Conservation (phyloP, 2,888 invertebrate species). For the Oxycera nigricornis region DNA sequence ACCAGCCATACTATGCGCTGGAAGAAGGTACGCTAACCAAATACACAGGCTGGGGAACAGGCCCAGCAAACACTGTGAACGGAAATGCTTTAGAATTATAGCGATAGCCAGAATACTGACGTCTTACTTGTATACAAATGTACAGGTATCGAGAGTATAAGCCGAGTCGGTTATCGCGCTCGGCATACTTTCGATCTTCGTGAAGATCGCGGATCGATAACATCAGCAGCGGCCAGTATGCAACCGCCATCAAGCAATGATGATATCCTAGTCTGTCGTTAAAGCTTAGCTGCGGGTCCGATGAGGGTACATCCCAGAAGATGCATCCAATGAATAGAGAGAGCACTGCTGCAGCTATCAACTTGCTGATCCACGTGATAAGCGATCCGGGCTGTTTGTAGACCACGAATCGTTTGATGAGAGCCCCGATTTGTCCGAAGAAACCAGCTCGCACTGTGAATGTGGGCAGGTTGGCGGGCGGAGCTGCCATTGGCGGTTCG, state of each 20-base stretch:
- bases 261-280: conserved; percentile 88
- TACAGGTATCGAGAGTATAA: conserved; percentile 82
- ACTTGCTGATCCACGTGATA: conserved; percentile 77
- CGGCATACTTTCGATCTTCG: conserved; percentile 69
- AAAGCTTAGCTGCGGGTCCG: conserved; percentile 75
- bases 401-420: conserved; percentile 65
- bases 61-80: conserved; percentile 77
- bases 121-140: conserved; percentile 78
- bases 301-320: conserved; percentile 86
- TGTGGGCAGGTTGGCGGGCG: conserved; percentile 78
- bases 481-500: conserved; percentile 68
- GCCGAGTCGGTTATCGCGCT: conserved; percentile 80
- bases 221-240: conserved; percentile 79
- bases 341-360: conserved; percentile 80
- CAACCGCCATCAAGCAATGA: conserved; percentile 79
- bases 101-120: not conserved
- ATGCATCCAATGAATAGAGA: conserved; percentile 85
- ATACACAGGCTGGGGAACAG: conserved; percentile 79
- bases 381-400: conserved; percentile 88
- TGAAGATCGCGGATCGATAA: conserved; percentile 63
- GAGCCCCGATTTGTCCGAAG: conserved; percentile 74
- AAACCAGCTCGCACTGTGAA: conserved; percentile 71
- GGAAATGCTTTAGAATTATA: conserved; percentile 1
- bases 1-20: conserved; percentile 89
- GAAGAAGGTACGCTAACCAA: conserved; percentile 84